Evolutionary conservation across 2,797 vertebrate genomes (phyloP).

Genomic region (Coccyzus lansbergi): DNA sequence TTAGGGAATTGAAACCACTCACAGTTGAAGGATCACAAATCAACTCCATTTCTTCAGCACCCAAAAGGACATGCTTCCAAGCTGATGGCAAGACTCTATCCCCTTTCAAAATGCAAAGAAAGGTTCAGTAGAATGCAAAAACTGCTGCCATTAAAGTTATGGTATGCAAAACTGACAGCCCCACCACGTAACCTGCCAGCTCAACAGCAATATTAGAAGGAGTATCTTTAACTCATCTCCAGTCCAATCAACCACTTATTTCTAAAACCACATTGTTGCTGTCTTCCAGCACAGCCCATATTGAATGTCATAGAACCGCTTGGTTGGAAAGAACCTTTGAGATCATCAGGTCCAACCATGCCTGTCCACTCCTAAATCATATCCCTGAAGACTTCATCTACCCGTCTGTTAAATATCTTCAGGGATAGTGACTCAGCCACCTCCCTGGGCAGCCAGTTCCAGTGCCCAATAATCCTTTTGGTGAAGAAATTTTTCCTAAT

Average conservation of each 20-base stretch:
- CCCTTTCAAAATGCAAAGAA: neutral
- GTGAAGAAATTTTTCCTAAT: too few species aligned
- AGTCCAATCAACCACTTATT: neutral
- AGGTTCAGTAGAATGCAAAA: neutral
- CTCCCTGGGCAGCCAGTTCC: too few species aligned
- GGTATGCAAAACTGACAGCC: neutral
- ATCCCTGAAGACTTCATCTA: too few species aligned
- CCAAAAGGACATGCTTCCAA: neutral
- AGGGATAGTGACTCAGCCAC: too few species aligned
- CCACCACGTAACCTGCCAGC: neutral
- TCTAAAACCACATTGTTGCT: neutral
- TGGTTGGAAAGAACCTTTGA: too few species aligned
- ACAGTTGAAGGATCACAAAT: neutral
- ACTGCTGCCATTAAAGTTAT: neutral
- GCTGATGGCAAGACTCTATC: neutral
- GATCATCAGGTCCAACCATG: too few species aligned
- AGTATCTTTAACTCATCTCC: neutral
- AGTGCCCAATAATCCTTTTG: too few species aligned
- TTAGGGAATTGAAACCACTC: neutral
- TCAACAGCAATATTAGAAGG: neutral
- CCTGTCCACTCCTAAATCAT: too few species aligned
- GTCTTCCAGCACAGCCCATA: neutral
- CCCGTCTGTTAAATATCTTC: too few species aligned
- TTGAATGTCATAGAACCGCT: neutral
- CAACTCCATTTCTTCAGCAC: neutral